phyloP scores from a whole-genome alignment of 2,888 invertebrate genomes.

The Osmoderma eremita region DNA sequence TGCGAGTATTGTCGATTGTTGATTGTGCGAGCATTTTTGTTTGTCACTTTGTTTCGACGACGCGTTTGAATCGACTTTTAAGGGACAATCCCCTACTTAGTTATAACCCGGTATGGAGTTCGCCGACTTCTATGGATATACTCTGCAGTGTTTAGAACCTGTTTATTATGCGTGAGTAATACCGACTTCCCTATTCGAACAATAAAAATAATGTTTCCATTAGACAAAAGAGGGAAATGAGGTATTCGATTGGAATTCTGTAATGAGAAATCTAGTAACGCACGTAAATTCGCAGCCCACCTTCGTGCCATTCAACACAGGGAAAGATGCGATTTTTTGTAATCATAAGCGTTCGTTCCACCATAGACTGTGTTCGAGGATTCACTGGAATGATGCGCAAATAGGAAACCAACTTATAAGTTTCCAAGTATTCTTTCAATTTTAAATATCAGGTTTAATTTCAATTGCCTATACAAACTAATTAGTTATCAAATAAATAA shows the following conservation, averaged over 20 bases:
- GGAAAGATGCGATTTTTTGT: constrained; percentile 4
- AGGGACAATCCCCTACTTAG: constrained; percentile 45
- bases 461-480: too few species aligned
- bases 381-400: too few species aligned
- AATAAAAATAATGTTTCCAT: constrained; percentile 36
- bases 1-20: constrained; percentile 40
- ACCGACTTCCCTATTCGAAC: constrained; percentile 33
- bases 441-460: too few species aligned
- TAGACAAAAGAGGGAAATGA: constrained; percentile 31
- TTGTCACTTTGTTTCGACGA: constrained; percentile 43
- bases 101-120: constrained; percentile 36
- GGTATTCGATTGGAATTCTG: constrained; percentile 26
- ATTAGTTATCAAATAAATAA: not conserved
- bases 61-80: constrained; percentile 41
- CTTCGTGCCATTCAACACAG: not conserved
- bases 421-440: too few species aligned
- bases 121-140: constrained; percentile 16
- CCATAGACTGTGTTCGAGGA: too few species aligned
- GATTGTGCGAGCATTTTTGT: constrained; percentile 46
- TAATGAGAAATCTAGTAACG: constrained; percentile 32
- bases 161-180: constrained; percentile 38
- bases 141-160: constrained; percentile 25
- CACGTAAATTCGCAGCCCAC: constrained; percentile 12
- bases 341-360: not conserved
- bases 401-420: too few species aligned